phyloP scores from a whole-genome alignment of 2,888 invertebrate genomes.

The Melieria picta region DNA sequence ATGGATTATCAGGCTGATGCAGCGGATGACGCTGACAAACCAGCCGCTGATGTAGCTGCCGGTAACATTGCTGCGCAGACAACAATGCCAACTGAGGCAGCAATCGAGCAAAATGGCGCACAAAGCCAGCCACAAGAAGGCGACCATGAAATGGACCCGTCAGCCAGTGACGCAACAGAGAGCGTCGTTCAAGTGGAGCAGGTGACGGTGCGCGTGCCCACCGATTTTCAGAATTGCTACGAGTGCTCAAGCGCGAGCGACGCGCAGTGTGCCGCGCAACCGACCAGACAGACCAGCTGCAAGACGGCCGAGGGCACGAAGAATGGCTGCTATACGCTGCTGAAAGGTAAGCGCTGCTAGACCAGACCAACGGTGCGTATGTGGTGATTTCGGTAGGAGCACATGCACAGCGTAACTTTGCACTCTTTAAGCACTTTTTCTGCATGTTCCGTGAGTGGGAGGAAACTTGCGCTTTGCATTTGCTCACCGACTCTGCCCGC shows the following conservation, averaged over 20 bases:
- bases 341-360: slow-evolving; percentile 44
- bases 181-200: too few relatives aligned
- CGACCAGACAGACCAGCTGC: slow-evolving; percentile 35
- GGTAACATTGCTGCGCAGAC: slow-evolving; percentile 24
- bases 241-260: slow-evolving; percentile 41
- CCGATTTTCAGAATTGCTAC: slow-evolving; percentile 34
- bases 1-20: slow-evolving; percentile 23
- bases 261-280: slow-evolving; percentile 33
- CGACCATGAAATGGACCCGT: too few relatives aligned
- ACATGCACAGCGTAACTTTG: too few relatives aligned
- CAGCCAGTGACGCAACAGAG: too few relatives aligned
- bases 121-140: background rate
- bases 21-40: slow-evolving; percentile 2
- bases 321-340: slow-evolving; percentile 52
- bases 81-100: slow-evolving; percentile 24
- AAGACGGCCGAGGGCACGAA: slow-evolving; percentile 20
- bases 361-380: too few relatives aligned
- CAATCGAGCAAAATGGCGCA: background rate
- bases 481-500: background rate
- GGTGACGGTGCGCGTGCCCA: too few relatives aligned
- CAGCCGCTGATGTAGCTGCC: slow-evolving; percentile 10
- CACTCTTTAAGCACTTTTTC: too few relatives aligned
- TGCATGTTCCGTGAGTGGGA: background rate
- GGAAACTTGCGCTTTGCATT: slow-evolving; percentile 10
- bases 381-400: too few relatives aligned